Percentiles rank a stretch among this genome's conserved stretches.
Evolutionary conservation across 2,797 vertebrate genomes (phyloP).

Genomic region (Sebastes vulpes): DNA sequence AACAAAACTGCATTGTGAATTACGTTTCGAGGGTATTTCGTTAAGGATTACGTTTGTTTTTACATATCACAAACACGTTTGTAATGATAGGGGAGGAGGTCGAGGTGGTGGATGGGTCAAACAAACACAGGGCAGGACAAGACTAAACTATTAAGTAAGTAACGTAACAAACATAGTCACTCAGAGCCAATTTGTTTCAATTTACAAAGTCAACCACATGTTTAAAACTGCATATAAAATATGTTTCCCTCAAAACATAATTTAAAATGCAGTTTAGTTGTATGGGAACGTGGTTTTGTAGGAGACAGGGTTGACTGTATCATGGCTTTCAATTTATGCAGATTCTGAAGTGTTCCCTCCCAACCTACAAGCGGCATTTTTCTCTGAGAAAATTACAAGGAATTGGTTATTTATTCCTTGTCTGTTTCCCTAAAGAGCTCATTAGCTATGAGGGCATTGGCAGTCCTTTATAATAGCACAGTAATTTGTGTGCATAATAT

Average conservation of each 20-base stretch:
- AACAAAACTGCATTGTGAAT: neutral
- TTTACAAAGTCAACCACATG: too few relatives aligned
- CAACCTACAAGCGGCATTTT: neutral
- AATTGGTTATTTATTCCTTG: neutral
- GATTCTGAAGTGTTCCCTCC: neutral
- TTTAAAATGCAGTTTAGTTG: too few relatives aligned
- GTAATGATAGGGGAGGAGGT: too few relatives aligned
- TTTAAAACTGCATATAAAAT: too few relatives aligned
- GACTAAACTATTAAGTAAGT: neutral
- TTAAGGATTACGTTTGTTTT: neutral
- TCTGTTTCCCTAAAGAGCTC: slow-evolving; percentile 1
- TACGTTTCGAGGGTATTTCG: neutral
- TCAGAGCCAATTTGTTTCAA: too few relatives aligned
- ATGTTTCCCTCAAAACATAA: too few relatives aligned
- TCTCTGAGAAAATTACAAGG: neutral
- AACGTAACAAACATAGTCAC: neutral
- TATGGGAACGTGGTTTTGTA: neutral
- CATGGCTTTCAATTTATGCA: neutral
- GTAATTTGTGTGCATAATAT: neutral
- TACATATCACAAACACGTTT: neutral
- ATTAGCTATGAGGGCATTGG: neutral
- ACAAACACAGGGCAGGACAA: neutral
- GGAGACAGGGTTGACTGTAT: neutral
- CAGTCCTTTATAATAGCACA: neutral
- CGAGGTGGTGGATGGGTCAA: too few relatives aligned